Evolutionary conservation across 2,797 vertebrate species (phyloP).

Genomic region (Pangasius sanitwongsei): DNA sequence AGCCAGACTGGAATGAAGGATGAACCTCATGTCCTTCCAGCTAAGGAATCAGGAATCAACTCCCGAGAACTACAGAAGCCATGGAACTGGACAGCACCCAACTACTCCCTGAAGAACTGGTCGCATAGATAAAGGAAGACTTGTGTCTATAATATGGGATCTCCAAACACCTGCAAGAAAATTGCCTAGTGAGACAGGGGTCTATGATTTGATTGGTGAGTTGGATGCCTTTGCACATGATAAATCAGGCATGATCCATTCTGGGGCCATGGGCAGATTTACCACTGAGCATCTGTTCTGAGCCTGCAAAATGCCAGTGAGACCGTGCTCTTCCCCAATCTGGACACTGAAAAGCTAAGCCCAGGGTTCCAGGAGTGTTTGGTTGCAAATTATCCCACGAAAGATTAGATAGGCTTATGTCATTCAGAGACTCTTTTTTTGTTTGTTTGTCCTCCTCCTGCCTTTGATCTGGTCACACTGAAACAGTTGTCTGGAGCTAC

Average conservation of each 20-base stretch:
- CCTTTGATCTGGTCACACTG: not conserved
- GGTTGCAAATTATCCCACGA: not conserved
- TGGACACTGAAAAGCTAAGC: no score
- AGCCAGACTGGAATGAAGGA: not conserved
- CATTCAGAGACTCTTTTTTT: no score
- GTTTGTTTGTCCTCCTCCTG: not conserved
- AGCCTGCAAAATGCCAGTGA: no score
- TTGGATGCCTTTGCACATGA: no score
- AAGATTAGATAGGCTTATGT: no score
- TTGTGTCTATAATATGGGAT: not conserved
- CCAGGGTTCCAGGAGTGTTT: not conserved
- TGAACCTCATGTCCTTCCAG: not conserved
- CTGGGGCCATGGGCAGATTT: no score
- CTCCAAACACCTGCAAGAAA: no score
- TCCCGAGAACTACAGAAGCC: not conserved
- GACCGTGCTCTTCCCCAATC: no score
- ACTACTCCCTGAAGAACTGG: not conserved
- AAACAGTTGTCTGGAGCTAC: not conserved
- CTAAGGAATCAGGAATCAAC: not conserved
- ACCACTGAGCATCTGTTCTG: no score
- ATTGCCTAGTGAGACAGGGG: no score
- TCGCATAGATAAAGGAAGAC: not conserved
- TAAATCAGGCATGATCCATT: no score
- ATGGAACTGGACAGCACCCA: not conserved
- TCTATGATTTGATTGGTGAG: no score